Evolutionary conservation across 2,888 invertebrate species (phyloP), one percentile per base, ranked within the genome.

Genomic region (Nematopogon swammerdamellus): DNA sequence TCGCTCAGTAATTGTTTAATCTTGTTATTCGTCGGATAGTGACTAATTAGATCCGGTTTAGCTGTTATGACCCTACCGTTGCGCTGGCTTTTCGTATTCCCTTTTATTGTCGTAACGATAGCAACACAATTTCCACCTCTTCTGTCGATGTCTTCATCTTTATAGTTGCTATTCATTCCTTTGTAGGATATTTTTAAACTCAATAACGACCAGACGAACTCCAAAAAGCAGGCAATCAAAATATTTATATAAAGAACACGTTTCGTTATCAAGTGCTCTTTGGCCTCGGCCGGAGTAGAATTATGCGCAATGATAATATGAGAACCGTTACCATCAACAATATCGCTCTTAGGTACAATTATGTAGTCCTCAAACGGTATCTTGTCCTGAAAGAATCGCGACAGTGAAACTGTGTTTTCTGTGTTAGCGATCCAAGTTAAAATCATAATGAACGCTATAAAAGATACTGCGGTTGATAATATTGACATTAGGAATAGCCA

Each of bases 111-210:
- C 0, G 82, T 82, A 1, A 80, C 80, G 1, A 83, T 80, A 29
- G 80, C 77, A 19, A 83, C 68, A 45, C 77, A 75, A 47, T 81
- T 81, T 1, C 81, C 56, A 4, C 58, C 74, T 50, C 76, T 64
- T n/a, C 73, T 61, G 14, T 74, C 68, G 18, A 65, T 60, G 2
- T 70, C 68, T 18, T 81, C 82, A n/a, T 83, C 82, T 50, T 82
- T 82, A 57, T 85, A 85, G 43, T 67, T 72, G 52, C 79, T 84
- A 51, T 65, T 77, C 85, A 86, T 85, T 19, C 87, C 87, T 54
- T 74, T 79, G 55, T 82, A 83, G 0, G 84, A 79, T 19, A 86
- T 80, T 61, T 80, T 83, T 0, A 82, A 65, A 46, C 85, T 83
- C 17, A 87, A 61, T 20, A 82, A 60, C 0, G 85, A 85, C 85